Evolutionary conservation across 2,113 vertebrate genomes (phyloP), one percentile per base, ranked within the genome.

Genomic region (Larimichthys crocea): DNA sequence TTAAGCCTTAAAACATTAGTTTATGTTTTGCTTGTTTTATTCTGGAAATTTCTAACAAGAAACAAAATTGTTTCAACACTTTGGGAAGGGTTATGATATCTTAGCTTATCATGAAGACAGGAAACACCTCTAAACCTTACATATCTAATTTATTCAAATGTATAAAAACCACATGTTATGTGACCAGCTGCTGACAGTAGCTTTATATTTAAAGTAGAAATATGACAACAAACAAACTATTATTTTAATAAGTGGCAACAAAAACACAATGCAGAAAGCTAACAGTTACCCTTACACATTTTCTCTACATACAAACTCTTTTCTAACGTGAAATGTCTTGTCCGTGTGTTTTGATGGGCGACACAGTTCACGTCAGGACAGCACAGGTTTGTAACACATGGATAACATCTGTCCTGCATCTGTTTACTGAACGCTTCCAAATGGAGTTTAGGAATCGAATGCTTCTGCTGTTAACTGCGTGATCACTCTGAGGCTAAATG

Each of bases 361-460:
- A 57, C 48, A 10, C 3, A 35, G 73, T 64, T 86, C 79, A 48
- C 76, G 65, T 76, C 8, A 53, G 76, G 76, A 69, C 83, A 77
- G 76, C 74, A 75, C 83, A 77, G 3, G 10, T 67, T 50, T 73
- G 48, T 15, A 84, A 67, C 70, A 75, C 57, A 55, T 59, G 74
- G 82, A 86, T 67, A 83, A 76, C 40, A 86, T 88, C 80, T 71
- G 31, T 50, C 48, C 19, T 52, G 48, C 88, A 77, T 87, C 67
- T 78, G 79, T 85, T 86, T 52, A 10, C 31, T 73, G 63, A 81
- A 77, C 50, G 53, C 52, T 57, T 86, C 82, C 84, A 72, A 31
- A 66, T 7, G 11, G 19, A 70, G 0, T 29, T 17, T 20, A 56
- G 20, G 14, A 50, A n/a, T 50, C 2, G n/a, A 4, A 50, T 40